Evolutionary conservation across 2,797 vertebrate genomes (phyloP).

Genomic region (Agapornis canus): DNA sequence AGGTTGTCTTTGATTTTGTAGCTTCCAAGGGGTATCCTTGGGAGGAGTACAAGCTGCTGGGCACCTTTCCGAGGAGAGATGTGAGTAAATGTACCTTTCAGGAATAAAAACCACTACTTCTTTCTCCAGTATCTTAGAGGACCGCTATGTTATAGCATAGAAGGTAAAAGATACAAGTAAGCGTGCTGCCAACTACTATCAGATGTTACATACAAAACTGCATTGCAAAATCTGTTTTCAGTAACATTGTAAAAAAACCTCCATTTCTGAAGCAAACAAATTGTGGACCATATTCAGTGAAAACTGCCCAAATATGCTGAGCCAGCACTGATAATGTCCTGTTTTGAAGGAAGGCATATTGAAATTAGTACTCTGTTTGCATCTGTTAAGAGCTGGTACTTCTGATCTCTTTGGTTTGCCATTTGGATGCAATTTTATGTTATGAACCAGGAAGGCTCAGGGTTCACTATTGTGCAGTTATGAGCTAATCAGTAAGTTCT

Average conservation of each 20-base stretch:
- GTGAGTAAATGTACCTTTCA: constrained; percentile 81
- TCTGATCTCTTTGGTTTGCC: neutral
- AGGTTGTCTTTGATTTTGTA: constrained; percentile 97
- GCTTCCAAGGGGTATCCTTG: constrained; percentile 97
- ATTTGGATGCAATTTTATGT: neutral
- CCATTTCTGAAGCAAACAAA: neutral
- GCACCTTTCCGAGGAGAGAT: constrained; percentile 98
- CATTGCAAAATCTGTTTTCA: neutral
- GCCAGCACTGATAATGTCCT: rapidly evolving
- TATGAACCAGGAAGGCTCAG: neutral
- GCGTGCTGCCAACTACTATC: neutral
- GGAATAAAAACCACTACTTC: neutral
- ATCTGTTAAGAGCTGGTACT: neutral
- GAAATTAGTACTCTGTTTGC: rapidly evolving
- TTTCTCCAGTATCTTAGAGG: neutral
- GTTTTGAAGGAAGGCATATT: neutral
- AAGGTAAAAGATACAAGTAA: neutral
- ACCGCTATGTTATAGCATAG: rapidly evolving
- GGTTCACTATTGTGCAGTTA: neutral
- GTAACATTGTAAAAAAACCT: neutral
- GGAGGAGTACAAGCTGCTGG: constrained; percentile 96
- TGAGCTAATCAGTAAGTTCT: neutral
- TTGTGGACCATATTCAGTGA: neutral
- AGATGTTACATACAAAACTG: neutral
- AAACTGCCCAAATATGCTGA: neutral